Percentiles rank a stretch among this genome's conserved stretches.
Conservation (phyloP, 1,140 invertebrate genomes). For the Anastrepha ludens region DNA sequence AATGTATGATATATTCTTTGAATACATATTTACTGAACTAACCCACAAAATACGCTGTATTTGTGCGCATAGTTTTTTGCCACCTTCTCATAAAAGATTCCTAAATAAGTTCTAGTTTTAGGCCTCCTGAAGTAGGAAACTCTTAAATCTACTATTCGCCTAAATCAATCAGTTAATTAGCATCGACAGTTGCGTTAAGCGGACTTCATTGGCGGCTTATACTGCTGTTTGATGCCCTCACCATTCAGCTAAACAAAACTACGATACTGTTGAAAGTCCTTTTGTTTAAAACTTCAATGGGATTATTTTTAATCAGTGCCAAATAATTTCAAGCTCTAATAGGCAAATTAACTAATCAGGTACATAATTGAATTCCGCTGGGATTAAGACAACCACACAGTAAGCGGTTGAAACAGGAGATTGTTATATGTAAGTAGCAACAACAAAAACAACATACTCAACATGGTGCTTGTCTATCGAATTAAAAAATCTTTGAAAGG, state of each 20-base stretch:
- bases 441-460: background rate
- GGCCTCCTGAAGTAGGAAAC: too few relatives aligned
- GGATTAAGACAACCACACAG: background rate
- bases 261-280: background rate
- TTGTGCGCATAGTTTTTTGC: too few relatives aligned
- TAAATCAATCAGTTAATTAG: too few relatives aligned
- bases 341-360: background rate
- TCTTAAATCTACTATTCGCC: too few relatives aligned
- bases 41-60: too few relatives aligned
- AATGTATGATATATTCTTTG: too few relatives aligned
- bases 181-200: background rate
- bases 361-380: background rate
- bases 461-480: background rate
- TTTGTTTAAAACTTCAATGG: background rate
- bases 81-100: too few relatives aligned
- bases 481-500: background rate
- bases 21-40: too few relatives aligned
- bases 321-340: slow-evolving; percentile 19
- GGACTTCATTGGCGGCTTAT: background rate
- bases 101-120: too few relatives aligned
- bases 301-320: background rate
- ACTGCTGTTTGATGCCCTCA: background rate
- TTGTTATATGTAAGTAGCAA: background rate
- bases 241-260: background rate
- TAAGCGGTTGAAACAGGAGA: background rate